A percentile compares a stretch with the other conserved stretches of the same genome.
Conservation (phyloP, 2,888 invertebrate species). For the Idaea dimidiata region DNA sequence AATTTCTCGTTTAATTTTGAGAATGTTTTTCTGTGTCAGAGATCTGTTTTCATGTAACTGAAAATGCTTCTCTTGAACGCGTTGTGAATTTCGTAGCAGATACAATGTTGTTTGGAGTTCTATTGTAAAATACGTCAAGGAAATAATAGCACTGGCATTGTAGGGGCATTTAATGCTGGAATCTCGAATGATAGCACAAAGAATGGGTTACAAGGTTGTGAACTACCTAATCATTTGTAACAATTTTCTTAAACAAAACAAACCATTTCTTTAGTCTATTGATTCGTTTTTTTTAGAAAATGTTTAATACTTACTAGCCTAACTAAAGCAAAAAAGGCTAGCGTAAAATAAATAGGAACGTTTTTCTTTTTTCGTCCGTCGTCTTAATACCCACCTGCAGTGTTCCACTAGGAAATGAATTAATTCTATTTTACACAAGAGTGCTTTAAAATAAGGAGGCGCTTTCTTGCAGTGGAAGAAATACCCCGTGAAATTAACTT, state of each 20-base stretch:
- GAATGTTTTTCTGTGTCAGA: constrained; percentile 4
- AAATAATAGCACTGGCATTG: constrained; percentile 58
- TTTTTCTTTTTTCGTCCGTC: constrained; percentile 33
- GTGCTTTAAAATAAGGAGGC: constrained; percentile 58
- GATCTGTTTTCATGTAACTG: neutral
- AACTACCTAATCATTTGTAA: no score
- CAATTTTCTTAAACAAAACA: no score
- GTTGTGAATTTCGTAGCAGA: constrained; percentile 48
- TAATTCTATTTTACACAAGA: constrained; percentile 69
- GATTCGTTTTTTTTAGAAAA: neutral
- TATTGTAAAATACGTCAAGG: constrained; percentile 69
- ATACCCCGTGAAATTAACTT: constrained; percentile 77
- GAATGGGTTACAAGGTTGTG: neutral
- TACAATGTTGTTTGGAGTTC: constrained; percentile 44
- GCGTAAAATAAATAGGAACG: constrained; percentile 24
- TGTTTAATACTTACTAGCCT: neutral
- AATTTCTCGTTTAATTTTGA: constrained; percentile 4
- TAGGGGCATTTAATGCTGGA: constrained; percentile 31
- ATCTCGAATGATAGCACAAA: constrained; percentile 27
- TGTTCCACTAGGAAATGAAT: constrained; percentile 49
- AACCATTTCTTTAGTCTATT: constrained; percentile 3
- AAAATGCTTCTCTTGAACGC: constrained; percentile 36
- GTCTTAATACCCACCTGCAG: constrained; percentile 39
- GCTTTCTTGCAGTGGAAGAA: constrained; percentile 62
- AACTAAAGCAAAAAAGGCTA: constrained; percentile 9